These are phyloP conservation scores for Centropus unirufus DNA, from an alignment of 2,113 vertebrate genomes.

Conservation along the genomic window DNA sequence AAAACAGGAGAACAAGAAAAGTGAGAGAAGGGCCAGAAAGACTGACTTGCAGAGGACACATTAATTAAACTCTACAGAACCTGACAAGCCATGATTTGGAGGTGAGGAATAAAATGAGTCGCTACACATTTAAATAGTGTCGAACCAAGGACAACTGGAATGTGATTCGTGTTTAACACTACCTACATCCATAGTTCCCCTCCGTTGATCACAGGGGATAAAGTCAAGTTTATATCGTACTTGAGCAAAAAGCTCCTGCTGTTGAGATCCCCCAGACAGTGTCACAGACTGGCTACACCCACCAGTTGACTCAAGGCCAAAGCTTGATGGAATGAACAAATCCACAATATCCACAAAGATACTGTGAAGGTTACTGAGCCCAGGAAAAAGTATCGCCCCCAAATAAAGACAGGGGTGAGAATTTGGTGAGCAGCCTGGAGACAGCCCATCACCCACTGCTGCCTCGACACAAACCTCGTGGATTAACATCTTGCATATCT, in stretches of 20 bases:
- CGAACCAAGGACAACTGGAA: neutral
- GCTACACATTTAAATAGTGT: neutral
- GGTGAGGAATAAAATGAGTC: neutral
- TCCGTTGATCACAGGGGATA: neutral
- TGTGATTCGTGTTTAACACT: neutral
- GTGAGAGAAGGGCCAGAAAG: slow-evolving; percentile 28
- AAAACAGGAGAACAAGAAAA: slow-evolving; percentile 7
- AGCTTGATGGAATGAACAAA: neutral
- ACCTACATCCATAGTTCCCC: neutral
- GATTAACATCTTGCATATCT: neutral
- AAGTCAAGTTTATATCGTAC: neutral
- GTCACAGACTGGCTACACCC: neutral
- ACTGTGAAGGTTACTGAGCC: neutral
- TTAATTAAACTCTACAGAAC: slow-evolving; percentile 25
- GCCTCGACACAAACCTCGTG: neutral
- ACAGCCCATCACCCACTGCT: neutral
- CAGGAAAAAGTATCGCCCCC: neutral
- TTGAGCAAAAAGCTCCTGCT: neutral
- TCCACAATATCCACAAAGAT: neutral
- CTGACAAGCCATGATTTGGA: neutral
- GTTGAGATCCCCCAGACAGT: neutral
- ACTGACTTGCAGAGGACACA: neutral
- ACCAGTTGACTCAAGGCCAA: neutral
- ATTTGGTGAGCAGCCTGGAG: neutral
- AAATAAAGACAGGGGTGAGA: neutral